Percentiles rank a stretch among this genome's conserved stretches.
These are phyloP conservation scores for Pterocles burchelli DNA, from an alignment of 2,113 vertebrate species.

Conservation along the genomic window DNA sequence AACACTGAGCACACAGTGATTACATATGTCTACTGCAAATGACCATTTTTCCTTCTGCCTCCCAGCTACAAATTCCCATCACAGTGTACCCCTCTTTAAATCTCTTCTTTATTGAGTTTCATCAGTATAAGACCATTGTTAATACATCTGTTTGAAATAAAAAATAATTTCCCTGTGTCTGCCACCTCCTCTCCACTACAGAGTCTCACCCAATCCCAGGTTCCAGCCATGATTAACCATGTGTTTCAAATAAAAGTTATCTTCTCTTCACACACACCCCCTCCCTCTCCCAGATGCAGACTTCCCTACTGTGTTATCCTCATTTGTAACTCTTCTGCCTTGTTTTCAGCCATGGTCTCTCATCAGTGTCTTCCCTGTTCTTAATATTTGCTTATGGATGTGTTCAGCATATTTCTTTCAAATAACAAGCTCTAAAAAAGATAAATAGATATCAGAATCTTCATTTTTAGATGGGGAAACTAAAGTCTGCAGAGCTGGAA, in stretches of 20 bases:
- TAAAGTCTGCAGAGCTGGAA: background rate
- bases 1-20: background rate
- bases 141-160: slow-evolving; percentile 70
- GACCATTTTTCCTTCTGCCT: slow-evolving; percentile 41
- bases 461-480: background rate
- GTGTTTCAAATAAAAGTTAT: slow-evolving; percentile 60
- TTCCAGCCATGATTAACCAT: slow-evolving; percentile 25
- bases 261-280: slow-evolving; percentile 11
- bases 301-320: background rate
- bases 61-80: slow-evolving; percentile 55
- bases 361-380: background rate
- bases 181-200: slow-evolving; percentile 16
- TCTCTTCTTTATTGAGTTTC: slow-evolving; percentile 60
- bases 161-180: slow-evolving; percentile 58
- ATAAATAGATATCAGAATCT: background rate
- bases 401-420: background rate
- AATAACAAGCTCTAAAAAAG: background rate
- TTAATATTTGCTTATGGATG: background rate
- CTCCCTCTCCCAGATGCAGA: slow-evolving; percentile 30
- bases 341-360: background rate
- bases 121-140: slow-evolving; percentile 33
- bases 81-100: slow-evolving; percentile 12
- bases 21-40: slow-evolving; percentile 13
- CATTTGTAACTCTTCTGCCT: background rate
- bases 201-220: slow-evolving; percentile 34